These are phyloP conservation scores for Sycophaga agraensis DNA, from an alignment of 1,140 invertebrate species.

Conservation along the genomic window DNA sequence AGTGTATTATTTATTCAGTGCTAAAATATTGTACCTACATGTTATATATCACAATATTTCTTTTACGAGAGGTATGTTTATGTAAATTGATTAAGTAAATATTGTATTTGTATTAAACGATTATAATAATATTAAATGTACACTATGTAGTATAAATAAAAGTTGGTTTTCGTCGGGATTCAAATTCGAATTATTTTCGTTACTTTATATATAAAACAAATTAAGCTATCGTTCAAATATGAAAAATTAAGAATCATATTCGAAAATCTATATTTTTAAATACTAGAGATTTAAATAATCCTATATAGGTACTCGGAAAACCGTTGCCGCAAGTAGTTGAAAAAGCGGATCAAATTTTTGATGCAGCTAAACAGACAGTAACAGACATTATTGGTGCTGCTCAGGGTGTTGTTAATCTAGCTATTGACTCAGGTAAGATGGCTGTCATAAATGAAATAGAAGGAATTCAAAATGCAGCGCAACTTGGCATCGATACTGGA, in stretches of 20 bases:
- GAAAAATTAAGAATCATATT: neutral
- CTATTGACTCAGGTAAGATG: constrained; percentile 5
- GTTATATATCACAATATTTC: neutral
- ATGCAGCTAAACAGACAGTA: neutral
- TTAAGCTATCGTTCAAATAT: neutral
- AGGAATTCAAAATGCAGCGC: constrained; percentile 3
- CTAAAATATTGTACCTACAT: neutral
- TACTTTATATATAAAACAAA: neutral
- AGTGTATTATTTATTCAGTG: neutral
- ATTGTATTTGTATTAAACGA: neutral
- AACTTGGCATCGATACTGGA: constrained; percentile 3
- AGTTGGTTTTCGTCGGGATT: neutral
- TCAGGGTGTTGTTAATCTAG: constrained; percentile 5
- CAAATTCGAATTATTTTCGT: neutral
- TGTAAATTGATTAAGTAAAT: neutral
- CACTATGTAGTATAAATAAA: neutral
- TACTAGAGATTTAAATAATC: too few species aligned
- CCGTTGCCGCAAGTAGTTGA: constrained; percentile 1
- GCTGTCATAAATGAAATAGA: constrained; percentile 10
- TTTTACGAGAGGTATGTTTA: neutral
- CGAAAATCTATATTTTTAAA: neutral
- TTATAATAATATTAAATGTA: neutral
- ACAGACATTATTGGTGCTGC: neutral
- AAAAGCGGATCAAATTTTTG: constrained; percentile 12
- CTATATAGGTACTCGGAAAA: neutral